Evolutionary conservation across 2,113 vertebrate species (phyloP).

Genomic region (Phrynosoma blainvillii): DNA sequence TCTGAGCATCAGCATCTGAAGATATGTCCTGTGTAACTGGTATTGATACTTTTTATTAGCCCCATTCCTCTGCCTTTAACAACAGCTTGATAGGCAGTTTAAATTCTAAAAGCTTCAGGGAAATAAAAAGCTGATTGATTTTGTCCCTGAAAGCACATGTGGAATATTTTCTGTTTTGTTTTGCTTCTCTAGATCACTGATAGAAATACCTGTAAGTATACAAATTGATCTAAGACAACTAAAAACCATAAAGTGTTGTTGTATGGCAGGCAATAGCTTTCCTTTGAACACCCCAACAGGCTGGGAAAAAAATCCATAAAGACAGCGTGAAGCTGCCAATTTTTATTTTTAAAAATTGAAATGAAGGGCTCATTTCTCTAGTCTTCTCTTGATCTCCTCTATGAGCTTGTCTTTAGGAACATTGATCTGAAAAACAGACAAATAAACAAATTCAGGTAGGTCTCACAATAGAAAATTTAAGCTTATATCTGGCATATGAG

Average conservation of each 20-base stretch:
- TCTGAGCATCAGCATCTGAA: background rate
- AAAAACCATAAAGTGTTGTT: background rate
- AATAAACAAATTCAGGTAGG: background rate
- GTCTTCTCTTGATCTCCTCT: slow-evolving; percentile 76
- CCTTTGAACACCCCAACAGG: background rate
- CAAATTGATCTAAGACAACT: background rate
- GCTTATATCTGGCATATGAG: background rate
- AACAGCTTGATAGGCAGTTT: background rate
- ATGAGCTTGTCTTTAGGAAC: slow-evolving; percentile 79
- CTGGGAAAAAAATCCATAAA: background rate
- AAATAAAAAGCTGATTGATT: background rate
- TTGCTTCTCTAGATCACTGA: background rate
- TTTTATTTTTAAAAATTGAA: background rate
- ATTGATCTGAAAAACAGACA: slow-evolving; percentile 73
- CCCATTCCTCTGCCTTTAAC: background rate
- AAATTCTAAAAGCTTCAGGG: background rate
- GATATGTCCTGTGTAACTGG: background rate
- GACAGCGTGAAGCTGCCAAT: background rate
- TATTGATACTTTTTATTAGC: background rate
- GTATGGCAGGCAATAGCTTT: background rate
- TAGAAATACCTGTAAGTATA: background rate
- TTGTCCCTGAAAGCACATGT: background rate
- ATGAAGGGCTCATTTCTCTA: slow-evolving; percentile 42
- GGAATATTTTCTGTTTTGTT: background rate
- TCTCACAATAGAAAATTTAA: background rate